phyloP scores from a whole-genome alignment of 2,113 vertebrate species.

The Ursus arctos region DNA sequence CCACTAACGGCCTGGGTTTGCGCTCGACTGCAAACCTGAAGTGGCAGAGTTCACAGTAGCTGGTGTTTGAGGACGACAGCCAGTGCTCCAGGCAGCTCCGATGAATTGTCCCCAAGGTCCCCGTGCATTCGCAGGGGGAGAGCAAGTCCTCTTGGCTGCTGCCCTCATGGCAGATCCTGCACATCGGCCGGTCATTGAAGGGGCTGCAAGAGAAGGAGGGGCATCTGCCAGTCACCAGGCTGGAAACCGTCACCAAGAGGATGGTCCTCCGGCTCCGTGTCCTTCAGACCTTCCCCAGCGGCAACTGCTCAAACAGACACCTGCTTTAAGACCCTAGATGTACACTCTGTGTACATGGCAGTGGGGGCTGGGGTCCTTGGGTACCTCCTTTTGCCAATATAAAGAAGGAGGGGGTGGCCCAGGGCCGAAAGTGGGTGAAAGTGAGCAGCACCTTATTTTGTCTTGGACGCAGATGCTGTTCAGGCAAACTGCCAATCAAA shows the following conservation, averaged over 20 bases:
- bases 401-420: neutral
- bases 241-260: fast-evolving
- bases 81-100: conserved; percentile 94
- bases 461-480: neutral
- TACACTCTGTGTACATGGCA: neutral
- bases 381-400: neutral
- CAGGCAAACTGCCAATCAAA: neutral
- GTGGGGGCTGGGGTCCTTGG: neutral
- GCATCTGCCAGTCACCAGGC: neutral
- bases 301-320: neutral
- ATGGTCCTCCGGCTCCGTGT: neutral
- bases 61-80: conserved; percentile 94
- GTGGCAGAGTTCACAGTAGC: conserved; percentile 95
- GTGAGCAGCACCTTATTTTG: neutral
- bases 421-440: neutral
- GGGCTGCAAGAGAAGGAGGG: conserved; percentile 84
- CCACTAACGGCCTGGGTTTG: conserved; percentile 91
- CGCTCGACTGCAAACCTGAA: conserved; percentile 94
- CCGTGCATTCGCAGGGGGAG: conserved; percentile 92
- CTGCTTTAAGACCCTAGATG: neutral
- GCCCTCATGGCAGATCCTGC: conserved; percentile 94
- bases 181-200: conserved; percentile 91
- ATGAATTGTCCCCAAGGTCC: conserved; percentile 93
- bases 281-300: fast-evolving
- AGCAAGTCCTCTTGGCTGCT: conserved; percentile 93